Evolutionary conservation across 2,797 vertebrate species (phyloP).

Genomic region (Etheostoma perlongum): DNA sequence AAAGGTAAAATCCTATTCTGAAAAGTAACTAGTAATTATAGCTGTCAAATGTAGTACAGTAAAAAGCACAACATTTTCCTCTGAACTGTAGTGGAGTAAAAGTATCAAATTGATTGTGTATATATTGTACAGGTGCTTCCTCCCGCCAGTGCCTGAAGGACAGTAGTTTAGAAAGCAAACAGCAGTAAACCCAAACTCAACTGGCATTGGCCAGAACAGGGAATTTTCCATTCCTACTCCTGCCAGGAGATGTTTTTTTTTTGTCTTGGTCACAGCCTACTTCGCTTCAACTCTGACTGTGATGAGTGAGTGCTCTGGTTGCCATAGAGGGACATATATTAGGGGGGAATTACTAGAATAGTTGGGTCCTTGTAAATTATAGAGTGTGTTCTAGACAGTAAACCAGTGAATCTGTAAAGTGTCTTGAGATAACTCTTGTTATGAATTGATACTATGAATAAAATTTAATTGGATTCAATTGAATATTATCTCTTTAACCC

Average conservation of each 20-base stretch:
- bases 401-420: too few species aligned
- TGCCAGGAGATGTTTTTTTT: background rate
- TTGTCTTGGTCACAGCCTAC: background rate
- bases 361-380: too few species aligned
- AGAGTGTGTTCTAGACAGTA: too few species aligned
- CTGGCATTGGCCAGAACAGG: background rate
- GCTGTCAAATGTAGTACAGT: background rate
- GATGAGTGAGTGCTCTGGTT: conserved; percentile 6
- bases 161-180: conserved; percentile 25
- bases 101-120: background rate
- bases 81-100: background rate
- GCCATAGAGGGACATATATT: background rate
- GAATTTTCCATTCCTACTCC: background rate
- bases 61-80: background rate
- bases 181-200: conserved; percentile 4
- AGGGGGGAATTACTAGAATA: too few species aligned
- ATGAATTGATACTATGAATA: too few species aligned
- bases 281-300: conserved; percentile 3
- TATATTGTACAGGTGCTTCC: conserved; percentile 40
- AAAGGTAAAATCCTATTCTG: background rate
- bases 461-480: too few species aligned
- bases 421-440: too few species aligned
- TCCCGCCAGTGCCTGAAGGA: conserved; percentile 76
- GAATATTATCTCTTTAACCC: too few species aligned
- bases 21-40: background rate